Evolutionary conservation across 2,888 invertebrate species (phyloP).

Genomic region (Tinea trinotella): DNA sequence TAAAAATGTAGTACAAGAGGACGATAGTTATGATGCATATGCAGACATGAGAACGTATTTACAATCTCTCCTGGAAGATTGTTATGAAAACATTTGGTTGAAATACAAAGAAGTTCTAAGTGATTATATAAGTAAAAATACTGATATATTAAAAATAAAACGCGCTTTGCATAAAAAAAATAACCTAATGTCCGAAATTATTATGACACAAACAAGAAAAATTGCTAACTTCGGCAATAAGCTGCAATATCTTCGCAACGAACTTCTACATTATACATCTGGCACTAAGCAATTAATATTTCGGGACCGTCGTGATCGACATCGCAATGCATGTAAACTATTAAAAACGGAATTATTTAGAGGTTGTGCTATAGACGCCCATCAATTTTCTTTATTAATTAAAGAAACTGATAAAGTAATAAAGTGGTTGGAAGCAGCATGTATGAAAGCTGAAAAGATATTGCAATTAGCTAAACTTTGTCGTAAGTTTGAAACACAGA

Average conservation of each 20-base stretch:
- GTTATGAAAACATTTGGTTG: constrained; percentile 50
- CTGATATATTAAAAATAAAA: constrained; percentile 54
- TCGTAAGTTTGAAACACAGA: constrained; percentile 68
- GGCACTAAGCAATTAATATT: constrained; percentile 59
- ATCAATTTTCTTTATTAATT: constrained; percentile 42
- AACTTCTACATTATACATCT: constrained; percentile 54
- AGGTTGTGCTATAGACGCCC: constrained; percentile 40
- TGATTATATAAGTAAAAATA: constrained; percentile 46
- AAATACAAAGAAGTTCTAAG: constrained; percentile 51
- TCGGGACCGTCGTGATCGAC: constrained; percentile 50
- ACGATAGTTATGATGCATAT: constrained; percentile 50
- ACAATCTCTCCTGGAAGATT: constrained; percentile 49
- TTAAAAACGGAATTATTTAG: constrained; percentile 41
- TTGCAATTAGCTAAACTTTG: constrained; percentile 65
- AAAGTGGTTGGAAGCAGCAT: constrained; percentile 48
- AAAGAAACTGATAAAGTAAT: constrained; percentile 46
- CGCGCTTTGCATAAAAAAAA: constrained; percentile 54
- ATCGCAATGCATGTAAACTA: constrained; percentile 44
- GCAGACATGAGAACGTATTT: constrained; percentile 44
- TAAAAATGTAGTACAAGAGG: constrained; percentile 55
- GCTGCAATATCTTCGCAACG: constrained; percentile 44
- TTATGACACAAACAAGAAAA: constrained; percentile 55
- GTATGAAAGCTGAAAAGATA: constrained; percentile 64
- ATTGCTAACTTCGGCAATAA: constrained; percentile 53
- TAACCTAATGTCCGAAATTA: constrained; percentile 58